These are phyloP conservation scores for Echinometra lucunter DNA, from an alignment of 53 echinoderm and acorn worm genomes.

Conservation along the genomic window DNA sequence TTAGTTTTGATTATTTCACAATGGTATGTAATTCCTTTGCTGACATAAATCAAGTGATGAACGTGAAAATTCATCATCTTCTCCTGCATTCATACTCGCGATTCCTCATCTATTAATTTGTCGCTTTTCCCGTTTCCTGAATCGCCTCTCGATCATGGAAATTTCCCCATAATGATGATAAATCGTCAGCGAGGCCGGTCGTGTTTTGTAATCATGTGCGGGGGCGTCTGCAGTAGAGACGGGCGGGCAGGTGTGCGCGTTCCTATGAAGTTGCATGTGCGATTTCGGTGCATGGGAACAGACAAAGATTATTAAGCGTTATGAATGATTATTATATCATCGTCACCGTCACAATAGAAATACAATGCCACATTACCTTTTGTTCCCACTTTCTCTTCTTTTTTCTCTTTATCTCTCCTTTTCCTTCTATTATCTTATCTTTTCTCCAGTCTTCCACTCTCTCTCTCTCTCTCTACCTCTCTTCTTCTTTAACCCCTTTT, in stretches of 20 bases:
- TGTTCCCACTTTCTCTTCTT: too few relatives aligned
- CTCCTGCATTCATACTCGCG: not conserved
- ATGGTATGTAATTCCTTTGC: too few relatives aligned
- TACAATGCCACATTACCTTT: not conserved
- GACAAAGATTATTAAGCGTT: not conserved
- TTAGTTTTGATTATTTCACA: not conserved
- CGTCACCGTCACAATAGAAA: not conserved
- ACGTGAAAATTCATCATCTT: not conserved
- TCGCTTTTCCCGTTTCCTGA: not conserved
- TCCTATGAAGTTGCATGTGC: not conserved
- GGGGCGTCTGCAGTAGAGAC: not conserved
- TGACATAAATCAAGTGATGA: not conserved
- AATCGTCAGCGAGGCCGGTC: not conserved
- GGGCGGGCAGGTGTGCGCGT: not conserved
- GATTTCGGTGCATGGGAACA: not conserved
- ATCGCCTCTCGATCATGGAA: not conserved
- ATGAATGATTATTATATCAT: conserved; percentile 23
- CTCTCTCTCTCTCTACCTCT: not conserved
- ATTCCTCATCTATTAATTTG: not conserved
- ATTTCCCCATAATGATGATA: conserved; percentile 44
- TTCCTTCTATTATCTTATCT: not conserved
- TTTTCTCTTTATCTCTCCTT: too few relatives aligned
- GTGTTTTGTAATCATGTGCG: conserved; percentile 17
- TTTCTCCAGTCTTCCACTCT: not conserved
- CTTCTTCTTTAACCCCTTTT: too few relatives aligned